Evolutionary conservation across 2,797 vertebrate species (phyloP), one percentile per base, ranked within the genome.

Genomic region (Acestrorhynchus altus): DNA sequence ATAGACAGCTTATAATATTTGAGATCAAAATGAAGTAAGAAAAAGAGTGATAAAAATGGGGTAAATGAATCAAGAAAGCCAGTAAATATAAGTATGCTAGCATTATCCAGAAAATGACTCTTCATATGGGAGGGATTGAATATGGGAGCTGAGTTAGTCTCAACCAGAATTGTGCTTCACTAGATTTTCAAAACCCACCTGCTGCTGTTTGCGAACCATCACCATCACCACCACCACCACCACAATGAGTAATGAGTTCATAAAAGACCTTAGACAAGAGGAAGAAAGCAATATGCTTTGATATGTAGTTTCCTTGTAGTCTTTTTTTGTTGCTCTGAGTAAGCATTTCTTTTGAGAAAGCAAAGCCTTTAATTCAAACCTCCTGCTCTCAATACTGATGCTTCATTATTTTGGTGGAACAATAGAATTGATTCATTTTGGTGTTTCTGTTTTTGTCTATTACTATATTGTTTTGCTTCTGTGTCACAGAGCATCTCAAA

Each of bases 381-480:
- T 1, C 26, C 40, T 46, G 26, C 2, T 8, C 20, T 18, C 51
- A 28, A 59, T 16, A 77, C 24, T 40, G 20, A 59, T 16, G 70
- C n/a, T 51, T 49, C 5, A 24, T 60, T 61, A 28, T 28, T 64
- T 52, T 63, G 59, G 57, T n/a, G 35, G 28, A 44, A 39, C 31
- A 35, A 35, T 2, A 35, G 2, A 2, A 35, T 35, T 35, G 31
- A 2, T 35, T 2, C 6, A 54, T 66, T 40, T 44, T 74, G 70
- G 52, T 72, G 28, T 60, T 73, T 73, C 20, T 40, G 24, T 67
- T 77, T 76, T 78, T 71, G 60, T 71, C 49, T 57, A 72, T 49
- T 57, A 54, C 46, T 68, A 76, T 78, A 52, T 40, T 77, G 46
- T 64, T 61, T 78, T 64, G 9, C 72, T 56, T 52, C 65, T 83